These are phyloP conservation scores for Atta cephalotes DNA, from an alignment of 1,140 invertebrate genomes.

Conservation along the genomic window DNA sequence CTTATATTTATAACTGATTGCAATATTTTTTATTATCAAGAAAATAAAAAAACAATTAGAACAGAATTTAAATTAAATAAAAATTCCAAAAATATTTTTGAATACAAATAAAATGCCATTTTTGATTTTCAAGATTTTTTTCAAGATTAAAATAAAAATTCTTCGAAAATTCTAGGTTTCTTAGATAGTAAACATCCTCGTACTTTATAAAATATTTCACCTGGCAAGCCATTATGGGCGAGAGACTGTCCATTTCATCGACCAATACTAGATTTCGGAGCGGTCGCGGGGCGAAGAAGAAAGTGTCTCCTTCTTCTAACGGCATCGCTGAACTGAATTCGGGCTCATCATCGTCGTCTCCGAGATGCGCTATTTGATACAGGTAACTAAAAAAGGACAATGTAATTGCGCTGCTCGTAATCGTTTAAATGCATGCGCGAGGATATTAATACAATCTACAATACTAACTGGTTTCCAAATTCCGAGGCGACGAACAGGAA, in stretches of 20 bases:
- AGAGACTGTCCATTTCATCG: constrained; percentile 99
- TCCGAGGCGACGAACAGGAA: constrained; percentile 99
- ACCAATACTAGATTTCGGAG: constrained; percentile 98
- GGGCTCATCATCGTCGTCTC: constrained; percentile 99
- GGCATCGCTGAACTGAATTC: constrained; percentile 99
- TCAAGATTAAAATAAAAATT: too few relatives aligned
- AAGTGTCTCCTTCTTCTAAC: constrained; percentile 99
- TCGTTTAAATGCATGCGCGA: background rate
- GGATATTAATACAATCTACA: background rate
- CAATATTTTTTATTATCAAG: too few relatives aligned
- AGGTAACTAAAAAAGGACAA: constrained; percentile 91
- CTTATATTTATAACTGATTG: too few relatives aligned
- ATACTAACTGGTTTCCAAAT: constrained; percentile 99
- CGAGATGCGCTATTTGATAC: constrained; percentile 99
- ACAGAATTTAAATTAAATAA: too few relatives aligned
- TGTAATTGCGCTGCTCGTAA: background rate
- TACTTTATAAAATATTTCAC: constrained; percentile 84
- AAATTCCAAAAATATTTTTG: too few relatives aligned
- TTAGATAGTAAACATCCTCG: too few relatives aligned
- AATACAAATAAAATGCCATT: too few relatives aligned
- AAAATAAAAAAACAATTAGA: too few relatives aligned
- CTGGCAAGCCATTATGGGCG: constrained; percentile 96
- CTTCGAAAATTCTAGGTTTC: too few relatives aligned
- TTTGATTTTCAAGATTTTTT: too few relatives aligned
- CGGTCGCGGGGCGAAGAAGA: constrained; percentile 98